Base-by-base conservation (phyloP, 2,113 vertebrate species). In the Desmodus rotundus region DNA sequence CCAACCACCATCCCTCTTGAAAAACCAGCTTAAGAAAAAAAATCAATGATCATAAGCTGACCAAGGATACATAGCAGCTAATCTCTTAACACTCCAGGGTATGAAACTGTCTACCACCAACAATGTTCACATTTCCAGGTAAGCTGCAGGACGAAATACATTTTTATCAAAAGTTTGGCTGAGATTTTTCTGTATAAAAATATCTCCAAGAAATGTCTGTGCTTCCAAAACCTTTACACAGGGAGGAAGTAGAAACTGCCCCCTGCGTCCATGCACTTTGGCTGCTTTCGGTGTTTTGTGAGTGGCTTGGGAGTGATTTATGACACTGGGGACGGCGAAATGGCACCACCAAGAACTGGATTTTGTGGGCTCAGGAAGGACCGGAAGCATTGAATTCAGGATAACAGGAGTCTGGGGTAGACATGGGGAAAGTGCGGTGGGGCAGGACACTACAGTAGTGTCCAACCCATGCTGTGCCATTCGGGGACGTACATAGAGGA, bases 21-120 rank as follows among this genome's bases (percentile, higher is more conserved):
- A 88, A 95, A 95, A 88, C 4, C 93, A 89, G 61, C 96, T 93
- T 96, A 93, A 47, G 77, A 94, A 78, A 61, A 78, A 93, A 94
- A 96, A 93, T 95, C 95, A 91, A 84, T 97, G 89, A 89, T 76
- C 52, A 41, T 86, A 95, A 93, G 68, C 78, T 47, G 28, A n/a
- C 67, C 86, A 86, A 74, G 54, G 90, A 88, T 95, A 91, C 88
- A 65, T 70, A 56, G 81, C 78, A 83, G 52, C 92, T 97, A 95
- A 97, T 97, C 96, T 95, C 67, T 50, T 92, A 68, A 91, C 88
- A 78, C 73, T 86, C 54, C 20, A 33, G 73, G 28, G 9, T 81
- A 31, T 83, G 82, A 97, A 93, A 86, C 73, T 65, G 54, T 74
- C 93, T n/a, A 54, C 54, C 28, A 70, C 74, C 68, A 86, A 58